phyloP scores from a whole-genome alignment of 2,888 invertebrate species.

The Calliopum simillimum region DNA sequence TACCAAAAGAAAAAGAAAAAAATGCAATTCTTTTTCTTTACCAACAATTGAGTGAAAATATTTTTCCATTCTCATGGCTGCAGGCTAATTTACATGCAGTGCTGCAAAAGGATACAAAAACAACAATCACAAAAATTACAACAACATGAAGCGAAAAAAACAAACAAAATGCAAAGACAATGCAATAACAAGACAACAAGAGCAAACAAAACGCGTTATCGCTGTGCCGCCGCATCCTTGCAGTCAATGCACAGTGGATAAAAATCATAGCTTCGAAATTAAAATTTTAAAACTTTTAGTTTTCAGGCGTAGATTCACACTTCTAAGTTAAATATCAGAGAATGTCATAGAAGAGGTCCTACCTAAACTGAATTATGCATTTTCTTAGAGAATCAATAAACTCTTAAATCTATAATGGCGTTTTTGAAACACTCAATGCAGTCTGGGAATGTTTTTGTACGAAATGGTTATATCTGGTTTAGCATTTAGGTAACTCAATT shows the following conservation, averaged over 20 bases:
- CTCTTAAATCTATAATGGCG: too few relatives aligned
- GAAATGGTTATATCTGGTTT: too few relatives aligned
- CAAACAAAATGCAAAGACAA: background rate
- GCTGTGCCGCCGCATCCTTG: background rate
- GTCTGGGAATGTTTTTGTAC: too few relatives aligned
- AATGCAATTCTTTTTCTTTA: constrained; percentile 21
- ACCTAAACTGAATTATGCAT: too few relatives aligned
- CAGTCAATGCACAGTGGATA: background rate
- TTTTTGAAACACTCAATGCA: too few relatives aligned
- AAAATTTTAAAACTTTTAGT: background rate
- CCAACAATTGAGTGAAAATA: constrained; percentile 20
- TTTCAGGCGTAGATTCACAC: too few relatives aligned
- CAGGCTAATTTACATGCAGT: constrained; percentile 16
- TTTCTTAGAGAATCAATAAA: too few relatives aligned
- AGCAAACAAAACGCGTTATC: background rate
- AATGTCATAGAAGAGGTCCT: too few relatives aligned
- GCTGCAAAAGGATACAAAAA: constrained; percentile 7
- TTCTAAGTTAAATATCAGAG: too few relatives aligned
- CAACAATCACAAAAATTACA: background rate
- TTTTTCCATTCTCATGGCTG: constrained; percentile 4
- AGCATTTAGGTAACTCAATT: too few relatives aligned
- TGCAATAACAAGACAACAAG: background rate
- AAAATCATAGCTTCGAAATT: background rate
- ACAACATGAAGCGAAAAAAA: background rate
- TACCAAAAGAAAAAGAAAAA: background rate